Conservation (phyloP, 1,140 invertebrate genomes). For the Dreissena rostriformis region DNA sequence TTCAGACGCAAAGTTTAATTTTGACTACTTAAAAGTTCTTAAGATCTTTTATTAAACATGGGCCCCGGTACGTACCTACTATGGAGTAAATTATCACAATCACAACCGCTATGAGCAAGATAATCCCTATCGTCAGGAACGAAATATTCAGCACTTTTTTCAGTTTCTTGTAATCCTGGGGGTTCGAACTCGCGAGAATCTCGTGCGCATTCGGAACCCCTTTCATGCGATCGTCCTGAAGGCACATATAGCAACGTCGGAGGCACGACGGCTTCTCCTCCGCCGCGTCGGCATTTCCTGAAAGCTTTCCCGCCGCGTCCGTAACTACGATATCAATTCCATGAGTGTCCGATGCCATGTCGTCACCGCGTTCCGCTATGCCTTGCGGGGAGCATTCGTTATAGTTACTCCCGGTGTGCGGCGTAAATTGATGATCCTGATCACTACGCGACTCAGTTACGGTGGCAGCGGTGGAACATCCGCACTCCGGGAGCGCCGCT, state of each 20-base stretch:
- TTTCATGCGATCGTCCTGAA: conserved; percentile 52
- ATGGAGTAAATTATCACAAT: conserved; percentile 48
- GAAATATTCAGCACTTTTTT: conserved; percentile 54
- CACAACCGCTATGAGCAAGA: conserved; percentile 46
- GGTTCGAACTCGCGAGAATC: conserved; percentile 47
- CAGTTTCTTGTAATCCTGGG: conserved; percentile 25
- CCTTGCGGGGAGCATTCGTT: not conserved
- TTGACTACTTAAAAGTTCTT: too few relatives aligned
- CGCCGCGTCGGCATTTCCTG: not conserved
- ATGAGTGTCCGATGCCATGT: conserved; percentile 29
- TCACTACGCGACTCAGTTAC: too few relatives aligned
- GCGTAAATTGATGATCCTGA: not conserved
- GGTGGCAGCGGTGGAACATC: too few relatives aligned
- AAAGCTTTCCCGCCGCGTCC: conserved; percentile 19
- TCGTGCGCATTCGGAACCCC: conserved; percentile 34
- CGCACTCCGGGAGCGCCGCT: too few relatives aligned
- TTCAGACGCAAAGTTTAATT: too few relatives aligned
- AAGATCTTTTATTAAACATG: too few relatives aligned
- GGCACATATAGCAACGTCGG: conserved; percentile 26
- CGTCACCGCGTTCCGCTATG: not conserved
- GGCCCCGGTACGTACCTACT: too few relatives aligned
- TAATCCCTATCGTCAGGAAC: conserved; percentile 47
- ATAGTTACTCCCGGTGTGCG: conserved; percentile 3
- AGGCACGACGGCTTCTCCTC: conserved; percentile 41
- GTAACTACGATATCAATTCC: conserved; percentile 55